Conservation (phyloP, 2,888 invertebrate genomes). For the Pterostichus niger region DNA sequence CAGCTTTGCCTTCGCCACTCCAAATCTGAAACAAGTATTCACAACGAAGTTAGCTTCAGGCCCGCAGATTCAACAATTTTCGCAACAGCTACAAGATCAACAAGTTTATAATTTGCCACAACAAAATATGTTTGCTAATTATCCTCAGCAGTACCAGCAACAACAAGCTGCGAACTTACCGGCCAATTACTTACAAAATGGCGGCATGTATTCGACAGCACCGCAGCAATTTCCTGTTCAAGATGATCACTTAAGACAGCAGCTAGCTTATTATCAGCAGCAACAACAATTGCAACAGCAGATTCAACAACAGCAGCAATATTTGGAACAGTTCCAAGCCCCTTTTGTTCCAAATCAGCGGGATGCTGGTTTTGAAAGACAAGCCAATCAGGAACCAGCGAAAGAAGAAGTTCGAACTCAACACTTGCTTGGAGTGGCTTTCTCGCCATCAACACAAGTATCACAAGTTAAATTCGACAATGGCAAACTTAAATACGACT, state of each 20-base stretch:
- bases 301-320: constrained; percentile 17
- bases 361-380: constrained; percentile 31
- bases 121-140: constrained; percentile 23
- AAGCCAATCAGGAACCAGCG: constrained; percentile 1
- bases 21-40: constrained; percentile 59
- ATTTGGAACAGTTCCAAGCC: constrained; percentile 55
- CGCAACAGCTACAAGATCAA: constrained; percentile 37
- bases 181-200: constrained; percentile 22
- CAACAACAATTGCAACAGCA: constrained; percentile 50
- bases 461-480: constrained; percentile 61
- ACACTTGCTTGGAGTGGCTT: constrained; percentile 57
- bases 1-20: constrained; percentile 63
- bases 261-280: constrained; percentile 44
- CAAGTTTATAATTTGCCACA: constrained; percentile 32
- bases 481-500: constrained; percentile 59
- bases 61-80: constrained; percentile 2
- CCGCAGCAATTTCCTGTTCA: constrained; percentile 44
- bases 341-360: constrained; percentile 41
- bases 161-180: constrained; percentile 14
- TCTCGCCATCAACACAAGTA: constrained; percentile 61
- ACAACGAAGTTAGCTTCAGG: constrained; percentile 53
- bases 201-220: not conserved
- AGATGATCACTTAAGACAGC: constrained; percentile 45
- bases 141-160: constrained; percentile 29
- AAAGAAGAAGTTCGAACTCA: constrained; percentile 39